Evolutionary conservation across 1,140 invertebrate species (phyloP), one percentile per base, ranked within the genome.

Genomic region (Tribolium castaneum): DNA sequence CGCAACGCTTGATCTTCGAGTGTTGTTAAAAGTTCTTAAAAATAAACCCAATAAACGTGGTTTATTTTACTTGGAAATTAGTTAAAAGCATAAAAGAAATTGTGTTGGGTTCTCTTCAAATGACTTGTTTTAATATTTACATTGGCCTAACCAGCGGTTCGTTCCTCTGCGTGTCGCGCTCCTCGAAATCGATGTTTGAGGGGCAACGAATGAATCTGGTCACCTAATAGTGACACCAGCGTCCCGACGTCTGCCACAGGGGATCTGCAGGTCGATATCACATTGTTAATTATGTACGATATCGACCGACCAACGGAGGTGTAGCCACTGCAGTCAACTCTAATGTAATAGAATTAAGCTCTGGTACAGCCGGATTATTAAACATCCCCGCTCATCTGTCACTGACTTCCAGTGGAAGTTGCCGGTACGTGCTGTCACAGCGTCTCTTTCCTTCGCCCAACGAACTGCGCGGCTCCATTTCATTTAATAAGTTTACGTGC

Each of bases 341-440:
- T 82, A 83, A 82, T 83, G 66, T 83, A 83, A 83, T 81, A 82
- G 81, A 83, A 83, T 83, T 83, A 83, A 81, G 80, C 80, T 79
- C 78, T 70, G 79, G 75, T 80, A 82, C 79, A 81, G 80, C 78
- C 80, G 81, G 81, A 83, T 83, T 83, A 83, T 83, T 78, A 82
- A 80, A 82, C 81, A 80, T 77, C 76, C 77, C 80, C 74, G 70
- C 75, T 80, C 75, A 80, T 82, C 80, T 82, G 75, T 83, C 75
- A 82, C 73, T 35, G 34, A 19, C 35, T 76, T 45, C 39, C 49
- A 66, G 9, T 45, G 6, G 51, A 12, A 30, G 13, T 30, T 35
- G 1, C n/a, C 56, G 30, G 19, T 25, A 25, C 51, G 14, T 7
- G 9, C 13, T 76, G 52, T 22, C 13, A 49, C 77, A 35, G 13